phyloP scores from a whole-genome alignment of 1,140 invertebrate genomes.

The Drosophila ambigua region DNA sequence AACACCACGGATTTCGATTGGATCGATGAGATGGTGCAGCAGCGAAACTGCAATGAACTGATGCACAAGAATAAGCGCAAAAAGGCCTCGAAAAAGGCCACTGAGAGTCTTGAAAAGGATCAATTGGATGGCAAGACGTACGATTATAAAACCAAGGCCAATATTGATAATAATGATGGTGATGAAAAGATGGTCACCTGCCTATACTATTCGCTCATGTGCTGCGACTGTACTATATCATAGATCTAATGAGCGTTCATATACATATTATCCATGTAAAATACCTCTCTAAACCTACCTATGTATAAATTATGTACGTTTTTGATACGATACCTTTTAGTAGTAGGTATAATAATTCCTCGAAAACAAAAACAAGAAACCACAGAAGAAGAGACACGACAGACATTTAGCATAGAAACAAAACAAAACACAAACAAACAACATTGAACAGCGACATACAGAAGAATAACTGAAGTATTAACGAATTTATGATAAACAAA shows the following conservation, averaged over 20 bases:
- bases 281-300: slow-evolving; percentile 46
- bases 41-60: slow-evolving; percentile 61
- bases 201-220: slow-evolving; percentile 81
- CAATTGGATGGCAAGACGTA: slow-evolving; percentile 67
- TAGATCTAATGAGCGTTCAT: slow-evolving; percentile 36
- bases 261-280: slow-evolving; percentile 33
- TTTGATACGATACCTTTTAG: slow-evolving; percentile 14
- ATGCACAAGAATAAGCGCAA: slow-evolving; percentile 75
- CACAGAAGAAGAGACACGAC: too few relatives aligned
- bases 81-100: slow-evolving; percentile 62
- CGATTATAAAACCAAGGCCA: slow-evolving; percentile 26
- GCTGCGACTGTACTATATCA: slow-evolving; percentile 82
- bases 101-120: slow-evolving; percentile 47
- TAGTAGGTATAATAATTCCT: too few relatives aligned
- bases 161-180: slow-evolving; percentile 62
- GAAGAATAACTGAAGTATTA: slow-evolving; percentile 37
- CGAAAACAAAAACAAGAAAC: too few relatives aligned
- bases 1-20: slow-evolving; percentile 64
- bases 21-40: slow-evolving; percentile 65
- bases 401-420: slow-evolving; percentile 5
- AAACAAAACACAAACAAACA: neutral
- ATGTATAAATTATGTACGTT: slow-evolving; percentile 33
- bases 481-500: slow-evolving; percentile 31
- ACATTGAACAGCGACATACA: slow-evolving; percentile 6
- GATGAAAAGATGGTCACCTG: slow-evolving; percentile 82